Evolutionary conservation across 2,888 invertebrate species (phyloP).

Genomic region (Heliothis peltigera): DNA sequence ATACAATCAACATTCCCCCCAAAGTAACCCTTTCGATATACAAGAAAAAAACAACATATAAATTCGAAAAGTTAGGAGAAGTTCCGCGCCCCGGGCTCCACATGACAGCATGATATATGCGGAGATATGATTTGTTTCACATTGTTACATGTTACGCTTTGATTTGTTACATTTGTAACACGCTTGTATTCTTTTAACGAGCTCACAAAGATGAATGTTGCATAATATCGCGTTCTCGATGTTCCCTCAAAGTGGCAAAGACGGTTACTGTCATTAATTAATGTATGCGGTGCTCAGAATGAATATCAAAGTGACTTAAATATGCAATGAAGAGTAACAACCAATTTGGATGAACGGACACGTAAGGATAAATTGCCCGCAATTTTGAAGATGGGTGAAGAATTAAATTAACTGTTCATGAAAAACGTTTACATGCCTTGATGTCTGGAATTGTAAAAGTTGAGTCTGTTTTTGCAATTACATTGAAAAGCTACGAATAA

Average conservation of each 20-base stretch:
- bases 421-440: background rate
- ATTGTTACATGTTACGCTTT: slow-evolving; percentile 68
- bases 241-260: slow-evolving; percentile 25
- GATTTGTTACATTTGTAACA: slow-evolving; percentile 71
- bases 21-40: slow-evolving; percentile 53
- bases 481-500: background rate
- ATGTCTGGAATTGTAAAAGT: background rate
- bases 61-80: slow-evolving; percentile 56
- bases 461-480: background rate
- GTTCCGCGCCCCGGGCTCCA: slow-evolving; percentile 57
- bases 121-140: slow-evolving; percentile 71
- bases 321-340: slow-evolving; percentile 26
- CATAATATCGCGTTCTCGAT: slow-evolving; percentile 48
- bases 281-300: slow-evolving; percentile 23
- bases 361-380: slow-evolving; percentile 1
- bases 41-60: slow-evolving; percentile 38
- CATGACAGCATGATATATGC: slow-evolving; percentile 73
- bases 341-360: slow-evolving; percentile 36
- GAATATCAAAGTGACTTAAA: slow-evolving; percentile 16
- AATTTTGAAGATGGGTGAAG: slow-evolving; percentile 14
- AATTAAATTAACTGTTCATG: slow-evolving; percentile 10
- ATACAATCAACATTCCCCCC: slow-evolving; percentile 61
- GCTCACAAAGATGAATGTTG: slow-evolving; percentile 44
- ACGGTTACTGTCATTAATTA: slow-evolving; percentile 31
- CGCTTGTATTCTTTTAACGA: slow-evolving; percentile 59